Evolutionary conservation across 1,140 invertebrate species (phyloP).

Genomic region (Wiebesia pumilae): DNA sequence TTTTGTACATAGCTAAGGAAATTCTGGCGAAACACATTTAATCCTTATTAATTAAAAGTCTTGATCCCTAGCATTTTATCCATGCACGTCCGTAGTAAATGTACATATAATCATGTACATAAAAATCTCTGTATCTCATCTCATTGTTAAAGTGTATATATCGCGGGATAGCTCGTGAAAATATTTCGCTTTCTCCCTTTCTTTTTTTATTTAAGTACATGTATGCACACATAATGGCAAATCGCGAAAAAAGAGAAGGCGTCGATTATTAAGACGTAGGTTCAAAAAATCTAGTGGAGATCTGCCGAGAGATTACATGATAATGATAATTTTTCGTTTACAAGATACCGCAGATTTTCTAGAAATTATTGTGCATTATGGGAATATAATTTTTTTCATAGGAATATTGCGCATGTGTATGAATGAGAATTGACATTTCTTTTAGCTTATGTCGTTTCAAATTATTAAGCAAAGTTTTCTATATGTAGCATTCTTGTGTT

Average conservation of each 20-base stretch:
- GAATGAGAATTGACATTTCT: neutral
- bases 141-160: neutral
- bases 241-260: neutral
- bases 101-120: neutral
- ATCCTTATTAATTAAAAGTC: neutral
- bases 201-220: neutral
- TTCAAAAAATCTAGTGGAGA: neutral
- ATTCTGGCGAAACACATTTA: neutral
- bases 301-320: neutral
- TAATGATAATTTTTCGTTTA: neutral
- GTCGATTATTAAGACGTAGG: neutral
- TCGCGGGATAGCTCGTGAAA: slow-evolving; percentile 16
- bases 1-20: neutral
- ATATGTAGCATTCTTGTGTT: neutral
- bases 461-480: neutral
- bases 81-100: neutral
- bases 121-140: neutral
- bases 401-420: neutral
- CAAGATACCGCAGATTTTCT: neutral
- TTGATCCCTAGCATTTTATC: neutral
- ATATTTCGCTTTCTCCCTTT: slow-evolving; percentile 9
- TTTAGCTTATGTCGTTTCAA: neutral
- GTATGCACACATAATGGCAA: neutral
- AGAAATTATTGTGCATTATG: neutral
- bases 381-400: neutral